Conservation (phyloP, 2,888 invertebrate species). For the Amblyteles armatorius region DNA sequence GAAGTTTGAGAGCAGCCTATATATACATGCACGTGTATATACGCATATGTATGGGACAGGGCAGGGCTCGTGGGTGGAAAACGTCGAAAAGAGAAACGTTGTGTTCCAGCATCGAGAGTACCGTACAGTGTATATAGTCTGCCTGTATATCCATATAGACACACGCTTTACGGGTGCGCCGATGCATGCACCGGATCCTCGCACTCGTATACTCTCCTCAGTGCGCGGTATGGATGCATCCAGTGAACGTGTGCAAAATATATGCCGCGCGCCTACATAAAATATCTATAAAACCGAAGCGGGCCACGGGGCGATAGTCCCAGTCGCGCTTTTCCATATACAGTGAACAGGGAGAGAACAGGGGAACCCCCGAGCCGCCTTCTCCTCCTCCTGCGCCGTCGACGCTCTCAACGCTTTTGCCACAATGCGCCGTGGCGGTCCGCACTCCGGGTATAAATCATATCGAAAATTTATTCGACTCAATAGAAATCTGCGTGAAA, state of each 20-base stretch:
- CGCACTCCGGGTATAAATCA: constrained; percentile 67
- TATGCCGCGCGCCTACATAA: constrained; percentile 67
- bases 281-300: constrained; percentile 70
- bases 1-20: constrained; percentile 25
- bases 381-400: neutral
- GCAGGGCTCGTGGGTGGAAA: neutral
- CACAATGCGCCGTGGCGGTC: constrained; percentile 60
- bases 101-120: constrained; percentile 12
- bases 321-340: constrained; percentile 48
- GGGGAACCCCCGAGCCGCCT: neutral
- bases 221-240: constrained; percentile 19
- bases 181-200: constrained; percentile 50
- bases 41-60: constrained; percentile 19
- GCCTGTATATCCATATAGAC: constrained; percentile 2
- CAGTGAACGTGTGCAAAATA: constrained; percentile 60
- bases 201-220: constrained; percentile 28
- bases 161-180: constrained; percentile 43
- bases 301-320: constrained; percentile 40
- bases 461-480: constrained; percentile 70
- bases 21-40: neutral
- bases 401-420: constrained; percentile 47
- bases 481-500: constrained; percentile 70
- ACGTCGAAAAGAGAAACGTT: constrained; percentile 42
- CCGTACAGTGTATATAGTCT: neutral
- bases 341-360: constrained; percentile 18